Percentiles rank a stretch among this genome's conserved stretches.
These are phyloP conservation scores for Trichonephila inaurata DNA, from an alignment of 1,140 invertebrate genomes.

Conservation along the genomic window DNA sequence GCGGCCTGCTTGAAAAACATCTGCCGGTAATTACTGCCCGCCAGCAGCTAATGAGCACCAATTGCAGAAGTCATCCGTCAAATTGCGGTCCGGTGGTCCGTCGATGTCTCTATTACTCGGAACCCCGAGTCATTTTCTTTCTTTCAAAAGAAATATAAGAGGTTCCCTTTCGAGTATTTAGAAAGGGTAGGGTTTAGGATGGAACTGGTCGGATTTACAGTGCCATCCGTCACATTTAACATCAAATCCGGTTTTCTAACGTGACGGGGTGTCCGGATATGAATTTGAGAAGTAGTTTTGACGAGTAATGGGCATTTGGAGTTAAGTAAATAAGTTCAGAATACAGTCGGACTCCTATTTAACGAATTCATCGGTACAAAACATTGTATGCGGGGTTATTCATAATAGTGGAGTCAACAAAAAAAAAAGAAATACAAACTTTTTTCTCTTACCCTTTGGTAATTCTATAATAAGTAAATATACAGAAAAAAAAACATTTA, in stretches of 20 bases:
- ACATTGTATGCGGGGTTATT: too few relatives aligned
- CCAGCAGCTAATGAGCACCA: constrained; percentile 16
- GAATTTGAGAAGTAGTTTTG: background rate
- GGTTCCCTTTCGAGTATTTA: background rate
- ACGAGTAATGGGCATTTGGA: background rate
- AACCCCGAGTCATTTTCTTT: background rate
- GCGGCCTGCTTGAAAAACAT: background rate
- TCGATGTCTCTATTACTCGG: constrained; percentile 39
- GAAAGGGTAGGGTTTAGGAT: background rate
- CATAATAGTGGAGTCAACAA: too few relatives aligned
- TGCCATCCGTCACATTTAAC: background rate
- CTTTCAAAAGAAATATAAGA: background rate
- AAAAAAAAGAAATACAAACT: too few relatives aligned
- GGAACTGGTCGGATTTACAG: background rate
- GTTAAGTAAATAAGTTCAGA: background rate
- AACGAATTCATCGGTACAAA: too few relatives aligned
- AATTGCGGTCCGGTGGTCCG: background rate
- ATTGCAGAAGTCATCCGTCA: constrained; percentile 18
- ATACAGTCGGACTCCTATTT: too few relatives aligned
- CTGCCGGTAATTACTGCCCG: constrained; percentile 43
- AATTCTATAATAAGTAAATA: too few relatives aligned
- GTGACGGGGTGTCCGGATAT: background rate
- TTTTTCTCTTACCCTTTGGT: too few relatives aligned
- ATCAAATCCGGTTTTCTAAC: background rate
- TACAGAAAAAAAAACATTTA: too few relatives aligned